Percentiles rank a stretch among this genome's conserved stretches.
Conservation (phyloP, 2,797 vertebrate genomes). For the Adelosebastes latens region DNA sequence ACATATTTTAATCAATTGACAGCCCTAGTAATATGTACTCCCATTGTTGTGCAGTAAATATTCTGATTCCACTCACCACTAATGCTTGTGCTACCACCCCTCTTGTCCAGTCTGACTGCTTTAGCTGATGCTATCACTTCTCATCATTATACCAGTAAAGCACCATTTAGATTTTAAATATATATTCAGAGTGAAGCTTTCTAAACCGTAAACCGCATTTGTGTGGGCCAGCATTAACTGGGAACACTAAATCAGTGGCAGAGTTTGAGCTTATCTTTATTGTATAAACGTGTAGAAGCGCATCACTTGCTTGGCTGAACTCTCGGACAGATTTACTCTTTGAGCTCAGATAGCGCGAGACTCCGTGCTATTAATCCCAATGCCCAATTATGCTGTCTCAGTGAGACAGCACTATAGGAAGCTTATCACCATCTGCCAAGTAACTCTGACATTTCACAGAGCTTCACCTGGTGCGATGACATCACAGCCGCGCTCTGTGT, state of each 20-base stretch:
- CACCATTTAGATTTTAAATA: background rate
- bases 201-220: background rate
- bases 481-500: constrained; percentile 36
- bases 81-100: too few relatives aligned
- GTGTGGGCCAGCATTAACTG: constrained; percentile 8
- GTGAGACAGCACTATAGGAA: background rate
- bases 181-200: constrained; percentile 7
- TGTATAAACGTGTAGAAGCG: constrained; percentile 8
- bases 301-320: constrained; percentile 16
- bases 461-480: constrained; percentile 32
- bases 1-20: too few relatives aligned
- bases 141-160: background rate
- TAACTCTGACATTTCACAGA: constrained; percentile 32
- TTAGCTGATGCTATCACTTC: background rate
- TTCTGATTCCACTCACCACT: background rate
- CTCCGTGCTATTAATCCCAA: constrained; percentile 24
- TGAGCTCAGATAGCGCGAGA: constrained; percentile 36
- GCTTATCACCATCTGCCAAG: constrained; percentile 22
- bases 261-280: constrained; percentile 23
- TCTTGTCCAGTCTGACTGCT: background rate
- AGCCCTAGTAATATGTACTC: background rate
- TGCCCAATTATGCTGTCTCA: background rate
- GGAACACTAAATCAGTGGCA: background rate
- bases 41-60: background rate
- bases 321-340: constrained; percentile 29